Evolutionary conservation across 2,888 invertebrate genomes (phyloP).

Genomic region (Timema podura): DNA sequence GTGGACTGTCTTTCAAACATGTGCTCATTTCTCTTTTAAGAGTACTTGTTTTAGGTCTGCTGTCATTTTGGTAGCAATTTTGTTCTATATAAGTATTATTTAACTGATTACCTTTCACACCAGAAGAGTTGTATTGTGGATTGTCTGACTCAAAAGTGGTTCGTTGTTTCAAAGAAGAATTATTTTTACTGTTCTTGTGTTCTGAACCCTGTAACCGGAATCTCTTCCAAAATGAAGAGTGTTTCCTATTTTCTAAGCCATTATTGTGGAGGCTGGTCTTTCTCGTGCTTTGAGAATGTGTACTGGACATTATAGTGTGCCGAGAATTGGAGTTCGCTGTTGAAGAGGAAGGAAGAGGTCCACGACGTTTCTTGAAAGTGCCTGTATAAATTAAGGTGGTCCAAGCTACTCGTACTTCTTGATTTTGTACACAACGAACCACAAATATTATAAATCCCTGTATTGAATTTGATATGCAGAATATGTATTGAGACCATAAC

Average conservation of each 20-base stretch:
- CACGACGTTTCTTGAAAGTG: slow-evolving; percentile 25
- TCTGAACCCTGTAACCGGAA: neutral
- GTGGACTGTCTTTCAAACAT: neutral
- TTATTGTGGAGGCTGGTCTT: slow-evolving; percentile 9
- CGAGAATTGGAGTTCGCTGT: slow-evolving; percentile 20
- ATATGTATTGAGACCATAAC: slow-evolving; percentile 39
- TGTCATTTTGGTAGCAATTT: slow-evolving; percentile 2
- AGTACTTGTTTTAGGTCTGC: neutral
- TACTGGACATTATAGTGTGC: slow-evolving; percentile 23
- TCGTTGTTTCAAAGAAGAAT: too few relatives aligned
- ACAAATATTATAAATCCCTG: slow-evolving; percentile 42
- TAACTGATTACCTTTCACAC: too few relatives aligned
- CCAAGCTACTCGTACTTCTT: slow-evolving; percentile 27
- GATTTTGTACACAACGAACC: slow-evolving; percentile 27
- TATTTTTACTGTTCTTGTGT: neutral
- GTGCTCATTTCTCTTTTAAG: slow-evolving; percentile 5
- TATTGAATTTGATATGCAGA: slow-evolving; percentile 40
- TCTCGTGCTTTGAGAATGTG: slow-evolving; percentile 10
- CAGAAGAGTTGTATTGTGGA: too few relatives aligned
- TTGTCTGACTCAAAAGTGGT: too few relatives aligned
- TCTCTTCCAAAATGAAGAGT: slow-evolving; percentile 21
- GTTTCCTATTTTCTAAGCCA: neutral
- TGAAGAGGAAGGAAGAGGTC: slow-evolving; percentile 22
- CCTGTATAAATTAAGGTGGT: slow-evolving; percentile 22
- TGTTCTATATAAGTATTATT: neutral